Percentiles rank a stretch among this genome's conserved stretches.
These are phyloP conservation scores for Pantelozetes paolii DNA, from an alignment of 2,888 invertebrate genomes.

Conservation along the genomic window DNA sequence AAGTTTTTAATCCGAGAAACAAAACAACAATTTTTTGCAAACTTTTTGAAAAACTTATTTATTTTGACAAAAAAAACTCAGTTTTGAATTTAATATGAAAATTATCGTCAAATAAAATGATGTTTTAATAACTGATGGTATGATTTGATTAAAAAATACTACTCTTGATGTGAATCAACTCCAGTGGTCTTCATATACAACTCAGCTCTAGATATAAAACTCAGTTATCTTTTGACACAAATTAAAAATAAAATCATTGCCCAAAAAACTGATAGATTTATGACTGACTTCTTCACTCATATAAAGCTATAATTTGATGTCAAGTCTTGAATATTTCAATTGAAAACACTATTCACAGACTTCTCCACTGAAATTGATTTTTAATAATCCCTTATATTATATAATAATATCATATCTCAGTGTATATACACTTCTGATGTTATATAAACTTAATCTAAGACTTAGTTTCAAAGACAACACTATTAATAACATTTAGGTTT, in stretches of 20 bases:
- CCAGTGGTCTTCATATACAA: neutral
- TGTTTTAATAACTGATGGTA: neutral
- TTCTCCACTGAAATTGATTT: conserved; percentile 12
- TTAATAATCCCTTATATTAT: no score
- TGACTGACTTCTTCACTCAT: neutral
- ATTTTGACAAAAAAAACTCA: neutral
- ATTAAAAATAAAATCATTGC: neutral
- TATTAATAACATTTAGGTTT: neutral
- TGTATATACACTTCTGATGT: no score
- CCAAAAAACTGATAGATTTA: neutral
- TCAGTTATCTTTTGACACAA: conserved; percentile 5
- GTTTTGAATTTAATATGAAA: neutral
- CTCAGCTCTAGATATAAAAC: neutral
- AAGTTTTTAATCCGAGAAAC: no score
- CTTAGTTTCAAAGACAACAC: neutral
- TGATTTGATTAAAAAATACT: neutral
- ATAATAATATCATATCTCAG: no score
- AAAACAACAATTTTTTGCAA: no score
- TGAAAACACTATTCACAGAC: no score
- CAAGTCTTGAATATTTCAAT: conserved; percentile 7
- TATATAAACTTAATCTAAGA: no score
- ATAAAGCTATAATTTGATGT: conserved; percentile 6
- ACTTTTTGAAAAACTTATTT: no score
- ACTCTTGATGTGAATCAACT: neutral
- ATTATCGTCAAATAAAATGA: neutral